Evolutionary conservation across 1,140 invertebrate species (phyloP), one percentile per base, ranked within the genome.

Genomic region (Hyphantria cunea): DNA sequence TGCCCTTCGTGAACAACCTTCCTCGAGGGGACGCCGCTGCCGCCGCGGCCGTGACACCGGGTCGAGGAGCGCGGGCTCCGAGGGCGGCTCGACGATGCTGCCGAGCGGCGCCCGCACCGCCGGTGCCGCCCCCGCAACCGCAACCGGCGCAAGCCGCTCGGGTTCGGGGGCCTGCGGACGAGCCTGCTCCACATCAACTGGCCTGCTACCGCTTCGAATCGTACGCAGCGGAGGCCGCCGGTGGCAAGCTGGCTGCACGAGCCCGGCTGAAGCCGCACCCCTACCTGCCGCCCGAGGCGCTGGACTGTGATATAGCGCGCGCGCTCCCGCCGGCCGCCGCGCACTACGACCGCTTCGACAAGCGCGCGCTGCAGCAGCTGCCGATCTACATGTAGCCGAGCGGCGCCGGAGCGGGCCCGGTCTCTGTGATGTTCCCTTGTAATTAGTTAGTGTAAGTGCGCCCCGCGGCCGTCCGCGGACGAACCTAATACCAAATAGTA

Each of bases 1-100:
- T 94, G 79, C 94, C 94, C 12, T 96, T 96, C 84, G 93, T 89
- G 72, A 89, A 89, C 76, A 89, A 89, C 76, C 74, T 88, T 72
- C 84, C 85, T 44, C 80, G 81, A 17, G 71, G 71, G 17, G 77
- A 71, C 49, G 74, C 56, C 25, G 58, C 60, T 42, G 53, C 64
- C 45, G 61, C 61, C 64, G 66, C 66, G 49, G 70, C 47, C 44
- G 66, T 63, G 44, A 49, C 70, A 53, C 64, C 67, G 70, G 66
- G 59, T 52, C 49, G 71, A 52, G 61, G 41, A 53, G 63, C 59
- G 55, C 42, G 72, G 47, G 65, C 66, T 56, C 64, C 55, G n/a
- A 60, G 66, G 10, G 42, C 41, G 50, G 55, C 53, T 51, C 52
- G 68, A 47, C 75, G 74, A 39, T 73, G 74, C 69, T 74, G 74